Base-by-base conservation (phyloP, 2,888 invertebrate species). In the Lymantria dispar region DNA sequence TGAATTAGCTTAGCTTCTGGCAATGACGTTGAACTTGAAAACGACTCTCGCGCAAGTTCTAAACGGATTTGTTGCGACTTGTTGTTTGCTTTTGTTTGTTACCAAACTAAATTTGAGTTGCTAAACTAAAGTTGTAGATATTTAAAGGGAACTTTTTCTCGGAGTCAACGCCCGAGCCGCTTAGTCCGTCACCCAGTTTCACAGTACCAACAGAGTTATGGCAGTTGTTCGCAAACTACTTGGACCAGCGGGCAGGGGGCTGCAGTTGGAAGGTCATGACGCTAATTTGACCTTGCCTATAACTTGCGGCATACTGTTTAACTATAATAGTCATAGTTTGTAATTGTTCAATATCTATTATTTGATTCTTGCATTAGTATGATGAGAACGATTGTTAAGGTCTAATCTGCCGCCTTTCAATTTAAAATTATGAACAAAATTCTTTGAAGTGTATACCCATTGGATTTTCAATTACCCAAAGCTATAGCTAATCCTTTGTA, bases 71-170 rank as follows among this genome's bases (percentile, higher is more conserved):
- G 87, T 88, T 86, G 83, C 80, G 81, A 87, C 83, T 89, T 90
- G 89, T 90, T 90, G 88, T 88, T 87, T 64, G 82, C 82, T 80
- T 22, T 77, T 79, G 85, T 86, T 88, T 89, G 89, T 90, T 89
- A 81, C 80, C 81, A 76, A 90, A 91, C 91, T 89, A 89, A 91
- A 90, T 90, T 91, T 89, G 89, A 90, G 90, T 89, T 88, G 87
- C 84, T 87, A 83, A 88, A 89, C 89, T 89, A 86, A 88, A 90
- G 83, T 91, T 89, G 87, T 78, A 85, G 90, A 90, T 91, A 90
- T 91, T 91, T 90, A 90, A 91, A 90, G 86, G 74, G 86, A 91
- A 91, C 87, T 91, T 91, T 91, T 90, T 91, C 90, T 85, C 87
- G 84, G 85, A 90, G 91, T 91, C 91, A 90, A 91, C 85, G 91